Base-by-base conservation (phyloP, 2,797 vertebrate genomes). In the Rhodeus uyekii region DNA sequence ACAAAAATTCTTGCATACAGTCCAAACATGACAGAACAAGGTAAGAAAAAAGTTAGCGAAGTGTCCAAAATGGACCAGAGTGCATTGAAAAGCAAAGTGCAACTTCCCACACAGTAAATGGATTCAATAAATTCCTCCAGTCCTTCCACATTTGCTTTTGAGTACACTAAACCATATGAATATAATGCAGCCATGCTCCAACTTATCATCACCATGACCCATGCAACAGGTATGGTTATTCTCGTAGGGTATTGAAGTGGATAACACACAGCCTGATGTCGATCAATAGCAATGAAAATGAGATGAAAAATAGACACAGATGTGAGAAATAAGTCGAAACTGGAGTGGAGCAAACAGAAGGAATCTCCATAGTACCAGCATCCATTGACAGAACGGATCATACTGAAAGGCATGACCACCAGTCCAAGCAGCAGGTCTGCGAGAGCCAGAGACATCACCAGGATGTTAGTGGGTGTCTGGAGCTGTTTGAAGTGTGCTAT, bases 401-500 rank as follows among this genome's bases (percentile, higher is more conserved):
- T 90, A 68, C 92, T 93, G 61, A 94, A 93, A 0, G 94, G 94
- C 94, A 96, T 94, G 18, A 96, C 87, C 73, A 90, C 69, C 5
- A 89, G 53, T 1, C 93, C 94, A 74, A 94, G 77, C 19, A 93
- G 86, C 29, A 95, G 89, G 67, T 95, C 94, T 0, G 90, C 91
- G 27, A 92, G 84, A 32, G 93, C 94, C 86, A 95, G 90, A 84
- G 94, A 96, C 78, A 95, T 91, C 78, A 94, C 90, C 69, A 95
- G 85, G 44, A 94, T 87, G 80, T 95, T 95, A 24, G 94, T 95
- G n/a, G 94, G 93, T 53, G 93, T 94, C 76, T 95, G 93, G 50
- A 95, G 89, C 81, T 94, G 91, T 81, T 92, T 94, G 84, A 95
- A 95, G 86, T 94, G 91, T 0, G 89, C 86, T 13, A 95, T 93